Evolutionary conservation across 2,888 invertebrate species (phyloP), one percentile per base, ranked within the genome.

Genomic region (Stenurella melanura): DNA sequence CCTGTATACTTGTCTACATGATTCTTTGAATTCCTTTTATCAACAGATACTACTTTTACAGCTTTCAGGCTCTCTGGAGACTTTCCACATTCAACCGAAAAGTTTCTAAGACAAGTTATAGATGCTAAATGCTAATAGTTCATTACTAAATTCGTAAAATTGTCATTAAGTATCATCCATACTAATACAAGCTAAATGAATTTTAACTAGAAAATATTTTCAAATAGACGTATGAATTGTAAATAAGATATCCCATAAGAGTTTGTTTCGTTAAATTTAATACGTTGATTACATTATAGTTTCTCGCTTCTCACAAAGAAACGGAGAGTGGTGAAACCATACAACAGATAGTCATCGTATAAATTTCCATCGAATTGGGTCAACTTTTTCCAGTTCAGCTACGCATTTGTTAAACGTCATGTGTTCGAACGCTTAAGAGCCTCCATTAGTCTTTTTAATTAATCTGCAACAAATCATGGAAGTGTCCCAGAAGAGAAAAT

Each of bases 251-350:
- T 50, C n/a, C 5, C n/a, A n/a, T 50, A n/a, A 4, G 50, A n/a
- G 3, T 50, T 50, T 3, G 15, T 50, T n/a, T 50, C 21, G 21
- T 26, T 26, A 26, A n/a, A 50, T n/a, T 50, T 50, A 50, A 50
- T 50, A n/a, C 15, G 5, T 7, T n/a, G 3, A 50, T 50, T n/a
- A n/a, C n/a, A 50, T 50, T 50, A 50, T 50, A 15, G 50, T 50
- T 15, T 50, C 50, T 50, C 15, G n/a, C 6, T 50, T 50, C 50
- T n/a, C n/a, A 50, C 50, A n/a, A 4, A 50, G 50, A 50, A 50
- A 50, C 15, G 50, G 50, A 50, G 50, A 50, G 50, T n/a, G n/a
- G 50, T 50, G 50, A 50, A 50, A 50, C 50, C 50, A n/a, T 50
- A 50, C 12, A 50, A 50, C n/a, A 6, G 50, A 50, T 50, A 6